Evolutionary conservation across 2,113 vertebrate genomes (phyloP).

Genomic region (Alexandromys fortis): DNA sequence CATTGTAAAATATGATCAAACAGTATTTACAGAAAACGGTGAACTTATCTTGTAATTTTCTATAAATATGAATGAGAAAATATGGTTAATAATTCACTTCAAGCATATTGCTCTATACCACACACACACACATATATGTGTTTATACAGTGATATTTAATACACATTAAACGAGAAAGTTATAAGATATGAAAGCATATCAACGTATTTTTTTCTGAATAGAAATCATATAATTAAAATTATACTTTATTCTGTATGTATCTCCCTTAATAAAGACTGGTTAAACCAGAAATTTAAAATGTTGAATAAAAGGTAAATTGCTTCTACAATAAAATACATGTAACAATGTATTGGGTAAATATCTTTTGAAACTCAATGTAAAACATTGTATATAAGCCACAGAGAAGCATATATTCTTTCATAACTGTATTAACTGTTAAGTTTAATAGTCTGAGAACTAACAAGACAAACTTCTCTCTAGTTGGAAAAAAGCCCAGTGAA

Average conservation of each 20-base stretch:
- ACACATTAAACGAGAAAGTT: background rate
- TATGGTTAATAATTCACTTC: conserved; percentile 2
- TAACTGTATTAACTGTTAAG: background rate
- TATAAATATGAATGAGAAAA: background rate
- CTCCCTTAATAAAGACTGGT: background rate
- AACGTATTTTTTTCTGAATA: background rate
- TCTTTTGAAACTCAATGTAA: background rate
- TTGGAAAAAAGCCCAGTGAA: background rate
- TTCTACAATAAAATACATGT: background rate
- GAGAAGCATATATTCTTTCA: background rate
- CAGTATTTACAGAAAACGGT: background rate
- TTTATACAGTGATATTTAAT: background rate
- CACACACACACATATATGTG: background rate
- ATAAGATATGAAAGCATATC: background rate
- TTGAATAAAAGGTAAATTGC: background rate
- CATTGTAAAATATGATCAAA: background rate
- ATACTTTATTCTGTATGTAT: background rate
- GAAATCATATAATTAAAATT: background rate
- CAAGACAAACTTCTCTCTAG: background rate
- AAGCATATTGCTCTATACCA: background rate
- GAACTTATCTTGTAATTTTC: background rate
- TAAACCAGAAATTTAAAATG: background rate
- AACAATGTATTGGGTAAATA: background rate
- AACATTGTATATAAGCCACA: background rate
- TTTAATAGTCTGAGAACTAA: background rate